Percentiles rank a stretch among this genome's conserved stretches.
Evolutionary conservation across 2,113 vertebrate genomes (phyloP).

Genomic region (Tauraco erythrolophus): DNA sequence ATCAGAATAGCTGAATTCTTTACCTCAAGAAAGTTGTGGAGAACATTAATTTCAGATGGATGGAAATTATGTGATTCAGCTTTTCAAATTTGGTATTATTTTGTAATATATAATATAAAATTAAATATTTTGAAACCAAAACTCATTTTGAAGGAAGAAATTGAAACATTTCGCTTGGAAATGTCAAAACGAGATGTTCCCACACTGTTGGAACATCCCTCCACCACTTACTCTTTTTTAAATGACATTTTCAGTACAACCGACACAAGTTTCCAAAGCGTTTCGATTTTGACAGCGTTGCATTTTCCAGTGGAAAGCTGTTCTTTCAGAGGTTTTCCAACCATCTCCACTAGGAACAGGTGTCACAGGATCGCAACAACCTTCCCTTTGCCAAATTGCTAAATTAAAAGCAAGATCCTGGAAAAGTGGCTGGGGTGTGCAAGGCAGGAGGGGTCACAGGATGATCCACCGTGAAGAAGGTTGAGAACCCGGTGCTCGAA

Average conservation of each 20-base stretch:
- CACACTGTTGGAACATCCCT: slow-evolving; percentile 49
- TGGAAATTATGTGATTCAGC: neutral
- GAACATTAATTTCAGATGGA: neutral
- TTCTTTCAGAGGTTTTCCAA: slow-evolving; percentile 30
- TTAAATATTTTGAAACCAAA: slow-evolving; percentile 51
- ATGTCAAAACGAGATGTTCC: slow-evolving; percentile 46
- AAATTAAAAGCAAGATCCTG: neutral
- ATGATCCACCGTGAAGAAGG: neutral
- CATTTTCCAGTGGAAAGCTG: slow-evolving; percentile 43
- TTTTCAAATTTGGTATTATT: slow-evolving; percentile 1
- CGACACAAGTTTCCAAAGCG: neutral
- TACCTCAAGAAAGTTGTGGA: neutral
- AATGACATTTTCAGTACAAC: slow-evolving; percentile 54
- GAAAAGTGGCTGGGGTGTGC: neutral
- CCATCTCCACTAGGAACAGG: neutral
- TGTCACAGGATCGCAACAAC: neutral
- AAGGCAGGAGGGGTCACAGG: neutral
- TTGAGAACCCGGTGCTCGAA: neutral
- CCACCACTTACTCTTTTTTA: slow-evolving; percentile 36
- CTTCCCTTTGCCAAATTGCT: neutral
- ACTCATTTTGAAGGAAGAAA: slow-evolving; percentile 32
- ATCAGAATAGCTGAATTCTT: neutral
- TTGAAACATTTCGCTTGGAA: slow-evolving; percentile 37
- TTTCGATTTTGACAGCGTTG: neutral
- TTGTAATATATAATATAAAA: slow-evolving; percentile 19